Evolutionary conservation across 2,113 vertebrate genomes (phyloP), one percentile per base, ranked within the genome.

Genomic region (Lepus europaeus): DNA sequence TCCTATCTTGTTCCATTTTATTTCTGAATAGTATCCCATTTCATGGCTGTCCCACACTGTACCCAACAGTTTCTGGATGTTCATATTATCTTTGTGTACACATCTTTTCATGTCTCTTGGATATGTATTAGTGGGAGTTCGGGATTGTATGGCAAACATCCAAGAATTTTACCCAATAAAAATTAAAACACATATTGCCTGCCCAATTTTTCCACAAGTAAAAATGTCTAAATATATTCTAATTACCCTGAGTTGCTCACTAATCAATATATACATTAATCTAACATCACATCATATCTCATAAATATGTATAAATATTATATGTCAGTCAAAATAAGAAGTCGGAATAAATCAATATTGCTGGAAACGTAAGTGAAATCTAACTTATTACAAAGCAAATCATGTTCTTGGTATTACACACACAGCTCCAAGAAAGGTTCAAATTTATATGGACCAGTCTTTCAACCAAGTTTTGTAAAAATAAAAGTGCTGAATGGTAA

Each of bases 351-450:
- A 80, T 70, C 59, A 76, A 25, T 84, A 17, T 3, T 64, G 29
- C 27, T 68, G 13, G n/a, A 90, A 90, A 81, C 69, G n/a, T 81
- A 45, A 92, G 68, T 88, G 5, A 77, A 81, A 53, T 16, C 10
- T 70, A 59, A 59, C 56, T 81, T 12, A 27, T 12, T 25, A 49
- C 56, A 10, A 56, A 74, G n/a, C 3, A 31, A 79, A 33, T 36
- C 16, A 29, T 36, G 6, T 66, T 86, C 76, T 79, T 22, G 59
- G 16, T 36, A 20, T 82, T 73, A 63, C 0, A 59, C 10, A 6
- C 0, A 68, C 4, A 73, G 51, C 17, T 9, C 49, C 22, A 31
- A 49, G 20, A 61, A 82, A 90, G 12, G 10, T 74, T 63, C 36
- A 7, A 63, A 23, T 5, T 36, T 53, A 7, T 11, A 20, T 13